Evolutionary conservation across 2,797 vertebrate genomes (phyloP).

Genomic region (Acipenser oxyrinchus): DNA sequence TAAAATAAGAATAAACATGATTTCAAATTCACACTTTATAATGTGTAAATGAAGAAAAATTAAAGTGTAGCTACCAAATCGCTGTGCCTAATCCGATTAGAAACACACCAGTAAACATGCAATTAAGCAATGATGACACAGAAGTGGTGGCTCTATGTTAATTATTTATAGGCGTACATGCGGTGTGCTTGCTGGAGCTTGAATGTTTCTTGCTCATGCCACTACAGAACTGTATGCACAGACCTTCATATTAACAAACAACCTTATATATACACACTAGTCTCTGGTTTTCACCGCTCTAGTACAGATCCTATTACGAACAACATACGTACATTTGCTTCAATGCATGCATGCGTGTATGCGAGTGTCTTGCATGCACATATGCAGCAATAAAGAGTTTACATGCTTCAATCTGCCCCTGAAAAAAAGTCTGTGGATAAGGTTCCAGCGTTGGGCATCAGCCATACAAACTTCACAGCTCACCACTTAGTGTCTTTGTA

Average conservation of each 20-base stretch:
- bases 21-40: constrained; percentile 17
- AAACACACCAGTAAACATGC: constrained; percentile 19
- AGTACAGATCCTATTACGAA: no score
- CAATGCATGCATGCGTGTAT: no score
- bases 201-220: neutral
- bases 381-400: no score
- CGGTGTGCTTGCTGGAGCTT: constrained; percentile 6
- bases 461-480: no score
- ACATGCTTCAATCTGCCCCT: no score
- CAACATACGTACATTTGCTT: no score
- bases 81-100: constrained; percentile 18
- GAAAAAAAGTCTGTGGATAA: no score
- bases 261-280: no score
- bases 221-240: no score
- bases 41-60: constrained; percentile 9
- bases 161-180: constrained; percentile 5
- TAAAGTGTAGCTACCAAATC: constrained; percentile 18
- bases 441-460: no score
- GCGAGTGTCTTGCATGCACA: no score
- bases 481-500: constrained; percentile 26
- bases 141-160: constrained; percentile 3
- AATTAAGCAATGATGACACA: constrained; percentile 12
- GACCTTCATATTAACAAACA: constrained; percentile 8
- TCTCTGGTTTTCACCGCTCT: no score
- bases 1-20: constrained; percentile 10